These are phyloP conservation scores for Pseudopleuronectes americanus DNA, from an alignment of 2,797 vertebrate species.

Conservation along the genomic window DNA sequence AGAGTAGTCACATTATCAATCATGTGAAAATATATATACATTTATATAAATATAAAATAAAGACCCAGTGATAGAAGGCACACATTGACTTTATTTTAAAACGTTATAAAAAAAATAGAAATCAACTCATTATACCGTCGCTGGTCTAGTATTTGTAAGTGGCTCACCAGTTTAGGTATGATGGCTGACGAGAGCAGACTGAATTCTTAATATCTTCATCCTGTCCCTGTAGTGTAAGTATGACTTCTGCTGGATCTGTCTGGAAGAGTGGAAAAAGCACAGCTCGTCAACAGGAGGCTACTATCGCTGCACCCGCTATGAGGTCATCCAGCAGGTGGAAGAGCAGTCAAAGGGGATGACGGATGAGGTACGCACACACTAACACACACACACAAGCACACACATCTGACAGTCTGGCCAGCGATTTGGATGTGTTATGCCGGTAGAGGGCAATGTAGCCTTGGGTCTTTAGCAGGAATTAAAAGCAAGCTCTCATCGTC, in stretches of 20 bases:
- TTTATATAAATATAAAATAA: too few species aligned
- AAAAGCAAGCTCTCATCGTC: background rate
- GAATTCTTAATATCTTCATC: background rate
- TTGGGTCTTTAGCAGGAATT: background rate
- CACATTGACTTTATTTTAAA: too few species aligned
- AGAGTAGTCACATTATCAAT: too few species aligned
- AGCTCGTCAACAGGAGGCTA: constrained; percentile 99
- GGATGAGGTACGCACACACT: constrained; percentile 64
- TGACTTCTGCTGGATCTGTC: constrained; percentile 99
- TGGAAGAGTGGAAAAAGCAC: constrained; percentile 99
- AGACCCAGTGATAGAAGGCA: too few species aligned
- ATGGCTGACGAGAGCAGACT: background rate
- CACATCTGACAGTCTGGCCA: too few species aligned
- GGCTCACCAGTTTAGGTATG: background rate
- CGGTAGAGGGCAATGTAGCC: background rate
- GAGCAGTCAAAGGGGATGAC: constrained; percentile 87
- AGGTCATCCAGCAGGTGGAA: constrained; percentile 97
- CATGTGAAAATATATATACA: too few species aligned
- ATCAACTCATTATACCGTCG: background rate
- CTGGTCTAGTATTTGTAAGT: background rate
- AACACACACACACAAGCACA: too few species aligned
- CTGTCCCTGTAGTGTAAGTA: constrained; percentile 91
- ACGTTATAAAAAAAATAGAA: too few species aligned
- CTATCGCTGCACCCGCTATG: constrained; percentile 97
- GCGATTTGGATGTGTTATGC: background rate